Evolutionary conservation across 2,113 vertebrate genomes (phyloP).

Genomic region (Ancistrus triradiatus): DNA sequence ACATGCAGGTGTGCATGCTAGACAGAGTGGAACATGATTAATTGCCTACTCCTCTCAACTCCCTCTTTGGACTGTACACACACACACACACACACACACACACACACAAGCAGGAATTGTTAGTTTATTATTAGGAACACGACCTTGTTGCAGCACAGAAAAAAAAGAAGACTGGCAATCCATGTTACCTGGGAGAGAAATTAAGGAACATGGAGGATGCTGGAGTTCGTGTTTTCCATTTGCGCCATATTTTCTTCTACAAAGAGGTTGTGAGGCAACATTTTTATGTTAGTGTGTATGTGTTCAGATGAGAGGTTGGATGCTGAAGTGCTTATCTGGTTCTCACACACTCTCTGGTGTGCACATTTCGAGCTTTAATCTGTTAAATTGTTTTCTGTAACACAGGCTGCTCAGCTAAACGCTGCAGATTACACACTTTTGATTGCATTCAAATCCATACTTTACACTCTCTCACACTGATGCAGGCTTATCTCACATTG

Average conservation of each 20-base stretch:
- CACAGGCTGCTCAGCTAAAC: slow-evolving; percentile 41
- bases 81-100: slow-evolving; percentile 35
- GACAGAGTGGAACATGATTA: slow-evolving; percentile 5
- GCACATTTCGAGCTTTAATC: slow-evolving; percentile 40
- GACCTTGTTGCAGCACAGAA: slow-evolving; percentile 56
- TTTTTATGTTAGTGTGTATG: slow-evolving; percentile 5
- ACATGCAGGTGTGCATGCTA: slow-evolving; percentile 19
- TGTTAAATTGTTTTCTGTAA: slow-evolving; percentile 41
- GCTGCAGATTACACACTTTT: slow-evolving; percentile 37
- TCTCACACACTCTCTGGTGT: slow-evolving; percentile 39
- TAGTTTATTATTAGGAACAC: slow-evolving; percentile 61
- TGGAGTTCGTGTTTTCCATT: background rate
- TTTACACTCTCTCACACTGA: slow-evolving; percentile 36
- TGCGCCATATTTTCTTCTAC: slow-evolving; percentile 14
- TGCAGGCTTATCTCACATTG: slow-evolving; percentile 30
- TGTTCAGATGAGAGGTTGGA: slow-evolving; percentile 15
- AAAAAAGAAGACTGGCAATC: too few relatives aligned
- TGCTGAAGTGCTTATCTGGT: slow-evolving; percentile 39
- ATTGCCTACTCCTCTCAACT: slow-evolving; percentile 56
- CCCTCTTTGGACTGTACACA: slow-evolving; percentile 54
- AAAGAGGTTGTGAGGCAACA: background rate
- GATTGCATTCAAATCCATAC: slow-evolving; percentile 42
- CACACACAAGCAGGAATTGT: slow-evolving; percentile 40
- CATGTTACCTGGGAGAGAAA: too few relatives aligned
- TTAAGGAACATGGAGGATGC: background rate